Base-by-base conservation (phyloP, 2,888 invertebrate species). In the Choreutis nemorana region DNA sequence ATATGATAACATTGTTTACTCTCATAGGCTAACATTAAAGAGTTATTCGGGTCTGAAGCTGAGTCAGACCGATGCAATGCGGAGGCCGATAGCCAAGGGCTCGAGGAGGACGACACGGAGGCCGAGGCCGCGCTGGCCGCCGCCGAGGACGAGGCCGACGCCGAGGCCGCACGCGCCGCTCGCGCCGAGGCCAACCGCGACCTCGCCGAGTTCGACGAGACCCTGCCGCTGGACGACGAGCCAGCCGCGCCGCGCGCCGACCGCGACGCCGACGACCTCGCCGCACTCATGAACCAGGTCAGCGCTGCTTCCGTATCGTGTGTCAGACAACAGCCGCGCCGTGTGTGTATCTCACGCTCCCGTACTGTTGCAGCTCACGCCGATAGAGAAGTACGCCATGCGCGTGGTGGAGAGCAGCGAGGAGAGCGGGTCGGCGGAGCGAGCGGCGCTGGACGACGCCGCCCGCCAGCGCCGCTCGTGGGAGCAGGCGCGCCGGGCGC, bases 351-450 rank as follows among this genome's bases (percentile, higher is more conserved):
- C 18, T 6, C 1, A 18, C 8, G 7, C 18, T 7, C 16, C 12
- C 2, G 6, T 39, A 55, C 62, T 26, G 18, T 44, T 13, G 24
- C 78, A 98, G 97, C 72, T 98, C 37, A 90, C 90, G 18, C 94
- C 96, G 1, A 89, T 99, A 36, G 98, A 99, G 73, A 86, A 90
- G 30, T 98, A 97, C 72, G 98, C 98, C 9, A 92, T 98, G 86
- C 85, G 87, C 12, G 89, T 94, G 55, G 89, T 97, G 45, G 98
- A 98, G 71, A 85, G 87, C 44, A 89, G 92, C 31, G 89, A 91
- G 64, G 84, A 84, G n/a, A 87, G 86, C 79, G 87, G 89, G 9
- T 85, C 84, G 50, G 90, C 91, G 1, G 95, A 96, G 52, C 94
- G 95, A 49, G 90, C 89, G 22, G 96, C 95, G 9, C 94, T 95